A percentile compares a stretch with the other conserved stretches of the same genome.
These are phyloP conservation scores for Chaitophorus viminalis DNA, from an alignment of 2,888 invertebrate species.

Conservation along the genomic window DNA sequence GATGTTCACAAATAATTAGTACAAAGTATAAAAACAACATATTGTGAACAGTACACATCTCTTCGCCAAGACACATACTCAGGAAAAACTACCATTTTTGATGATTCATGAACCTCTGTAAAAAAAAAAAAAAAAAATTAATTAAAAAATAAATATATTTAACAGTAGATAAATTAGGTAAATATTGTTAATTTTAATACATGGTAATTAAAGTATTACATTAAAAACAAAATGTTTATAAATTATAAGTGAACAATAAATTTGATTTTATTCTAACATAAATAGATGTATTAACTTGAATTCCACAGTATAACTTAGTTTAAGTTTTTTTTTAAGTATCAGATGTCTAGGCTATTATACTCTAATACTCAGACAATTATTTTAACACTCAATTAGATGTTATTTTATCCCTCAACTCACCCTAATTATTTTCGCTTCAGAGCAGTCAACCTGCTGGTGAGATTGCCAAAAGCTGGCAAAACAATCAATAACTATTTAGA, in stretches of 20 bases:
- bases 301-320: too few relatives aligned
- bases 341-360: too few relatives aligned
- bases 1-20: conserved; percentile 24
- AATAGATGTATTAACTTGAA: too few relatives aligned
- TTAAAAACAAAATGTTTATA: not conserved
- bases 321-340: too few relatives aligned
- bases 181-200: not conserved
- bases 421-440: too few relatives aligned
- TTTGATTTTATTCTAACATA: not conserved
- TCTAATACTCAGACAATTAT: too few relatives aligned
- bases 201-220: not conserved
- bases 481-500: too few relatives aligned
- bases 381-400: too few relatives aligned
- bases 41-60: conserved; percentile 22
- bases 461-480: too few relatives aligned
- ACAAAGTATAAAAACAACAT: conserved; percentile 34
- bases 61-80: not conserved
- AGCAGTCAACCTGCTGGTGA: too few relatives aligned
- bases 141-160: not conserved
- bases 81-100: conserved; percentile 1
- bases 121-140: conserved; percentile 21
- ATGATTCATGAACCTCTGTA: conserved; percentile 59
- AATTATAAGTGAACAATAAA: not conserved
- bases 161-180: not conserved
- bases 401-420: too few relatives aligned